phyloP scores from a whole-genome alignment of 2,888 invertebrate species.

The Chrysolina americana region DNA sequence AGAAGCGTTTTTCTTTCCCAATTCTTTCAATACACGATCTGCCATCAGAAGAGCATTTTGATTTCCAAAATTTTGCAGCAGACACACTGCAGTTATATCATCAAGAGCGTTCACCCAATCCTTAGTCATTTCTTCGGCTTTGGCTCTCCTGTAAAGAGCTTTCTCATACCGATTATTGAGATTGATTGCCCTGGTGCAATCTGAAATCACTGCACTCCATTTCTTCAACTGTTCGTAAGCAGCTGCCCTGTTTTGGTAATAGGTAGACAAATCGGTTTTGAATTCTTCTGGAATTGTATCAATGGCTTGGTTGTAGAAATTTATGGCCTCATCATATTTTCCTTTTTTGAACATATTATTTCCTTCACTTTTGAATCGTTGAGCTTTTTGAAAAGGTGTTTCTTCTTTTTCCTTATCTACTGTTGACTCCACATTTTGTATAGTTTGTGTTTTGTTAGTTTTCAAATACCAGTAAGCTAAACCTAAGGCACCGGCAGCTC shows the following conservation, averaged over 20 bases:
- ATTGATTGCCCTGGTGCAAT: slow-evolving; percentile 88
- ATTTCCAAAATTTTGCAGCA: slow-evolving; percentile 90
- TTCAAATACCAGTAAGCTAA: slow-evolving; percentile 78
- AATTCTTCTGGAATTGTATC: slow-evolving; percentile 86
- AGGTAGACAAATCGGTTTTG: slow-evolving; percentile 85
- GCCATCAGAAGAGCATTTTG: slow-evolving; percentile 86
- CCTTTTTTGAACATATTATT: slow-evolving; percentile 89
- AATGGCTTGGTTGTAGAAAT: slow-evolving; percentile 93
- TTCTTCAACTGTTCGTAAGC: slow-evolving; percentile 93
- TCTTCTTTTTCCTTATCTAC: slow-evolving; percentile 62
- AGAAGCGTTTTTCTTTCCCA: slow-evolving; percentile 83
- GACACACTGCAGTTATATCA: slow-evolving; percentile 94
- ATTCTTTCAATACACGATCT: slow-evolving; percentile 88
- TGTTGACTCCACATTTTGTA: slow-evolving; percentile 54
- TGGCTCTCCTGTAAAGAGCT: slow-evolving; percentile 87
- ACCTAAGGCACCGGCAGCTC: slow-evolving; percentile 85
- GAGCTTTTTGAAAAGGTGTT: slow-evolving; percentile 81
- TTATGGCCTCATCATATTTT: slow-evolving; percentile 92
- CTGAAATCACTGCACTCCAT: slow-evolving; percentile 87
- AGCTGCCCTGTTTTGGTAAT: slow-evolving; percentile 96
- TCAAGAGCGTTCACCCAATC: slow-evolving; percentile 87
- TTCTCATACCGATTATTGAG: slow-evolving; percentile 90
- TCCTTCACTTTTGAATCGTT: slow-evolving; percentile 88
- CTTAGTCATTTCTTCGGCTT: slow-evolving; percentile 85
- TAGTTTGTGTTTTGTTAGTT: slow-evolving; percentile 67